These are phyloP conservation scores for Anarhynchus alexandrinus DNA, from an alignment of 2,113 vertebrate genomes.

Conservation along the genomic window DNA sequence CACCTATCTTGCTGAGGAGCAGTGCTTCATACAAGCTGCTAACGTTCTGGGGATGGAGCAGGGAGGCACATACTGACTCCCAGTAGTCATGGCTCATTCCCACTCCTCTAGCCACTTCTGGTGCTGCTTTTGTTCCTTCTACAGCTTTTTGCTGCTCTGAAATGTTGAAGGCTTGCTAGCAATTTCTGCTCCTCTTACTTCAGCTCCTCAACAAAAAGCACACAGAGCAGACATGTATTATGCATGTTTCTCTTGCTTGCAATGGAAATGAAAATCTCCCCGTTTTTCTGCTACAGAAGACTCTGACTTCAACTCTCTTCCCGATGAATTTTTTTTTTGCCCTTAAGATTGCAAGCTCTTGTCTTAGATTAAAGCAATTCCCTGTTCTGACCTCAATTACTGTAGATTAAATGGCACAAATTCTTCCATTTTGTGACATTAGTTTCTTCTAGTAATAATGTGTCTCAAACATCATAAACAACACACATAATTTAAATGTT, in stretches of 20 bases:
- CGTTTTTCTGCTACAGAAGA: not conserved
- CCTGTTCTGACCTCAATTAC: not conserved
- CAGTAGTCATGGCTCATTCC: not conserved
- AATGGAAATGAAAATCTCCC: not conserved
- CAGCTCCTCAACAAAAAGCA: not conserved
- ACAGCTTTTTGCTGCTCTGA: not conserved
- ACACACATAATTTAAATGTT: not conserved
- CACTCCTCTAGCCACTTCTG: not conserved
- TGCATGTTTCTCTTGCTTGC: not conserved
- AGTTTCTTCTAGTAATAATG: not conserved
- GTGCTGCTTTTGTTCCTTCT: not conserved
- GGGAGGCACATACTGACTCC: not conserved
- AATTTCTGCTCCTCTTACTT: not conserved
- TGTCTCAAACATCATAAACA: not conserved
- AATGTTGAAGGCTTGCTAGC: not conserved
- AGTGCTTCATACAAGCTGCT: not conserved
- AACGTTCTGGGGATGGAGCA: no score
- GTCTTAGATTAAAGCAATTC: not conserved
- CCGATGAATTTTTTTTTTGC: not conserved
- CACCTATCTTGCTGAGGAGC: not conserved
- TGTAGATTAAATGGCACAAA: not conserved
- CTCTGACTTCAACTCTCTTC: not conserved
- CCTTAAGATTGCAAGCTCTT: not conserved
- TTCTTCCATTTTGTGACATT: not conserved
- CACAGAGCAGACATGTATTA: not conserved